Conservation (phyloP, 1,140 invertebrate species). For the Phortica variegata region DNA sequence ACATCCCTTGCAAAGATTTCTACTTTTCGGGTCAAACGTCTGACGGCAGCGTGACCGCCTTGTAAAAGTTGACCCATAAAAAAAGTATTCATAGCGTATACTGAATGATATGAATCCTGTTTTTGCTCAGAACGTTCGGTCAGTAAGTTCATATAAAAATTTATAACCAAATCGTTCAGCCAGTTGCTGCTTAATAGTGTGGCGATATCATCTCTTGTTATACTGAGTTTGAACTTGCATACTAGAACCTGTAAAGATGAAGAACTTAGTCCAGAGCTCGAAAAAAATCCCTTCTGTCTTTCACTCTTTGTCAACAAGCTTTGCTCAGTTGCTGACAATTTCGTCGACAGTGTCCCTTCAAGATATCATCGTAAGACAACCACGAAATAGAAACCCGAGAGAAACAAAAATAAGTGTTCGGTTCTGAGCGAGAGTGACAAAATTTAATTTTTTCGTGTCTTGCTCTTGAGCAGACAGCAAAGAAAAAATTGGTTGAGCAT, state of each 20-base stretch:
- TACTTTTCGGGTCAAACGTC: conserved; percentile 85
- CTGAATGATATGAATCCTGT: conserved; percentile 61
- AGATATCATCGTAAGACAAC: too few relatives aligned
- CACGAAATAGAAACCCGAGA: too few relatives aligned
- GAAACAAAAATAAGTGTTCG: too few relatives aligned
- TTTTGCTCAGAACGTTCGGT: conserved; percentile 72
- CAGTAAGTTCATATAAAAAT: conserved; percentile 52
- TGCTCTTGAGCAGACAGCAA: too few relatives aligned
- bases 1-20: conserved; percentile 47
- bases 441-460: too few relatives aligned
- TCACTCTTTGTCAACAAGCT: too few relatives aligned
- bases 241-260: conserved; percentile 58
- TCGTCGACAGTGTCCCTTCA: too few relatives aligned
- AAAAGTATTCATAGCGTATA: conserved; percentile 87
- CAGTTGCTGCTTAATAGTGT: conserved; percentile 83
- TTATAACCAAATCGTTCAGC: conserved; percentile 93
- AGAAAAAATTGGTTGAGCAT: too few relatives aligned
- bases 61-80: conserved; percentile 86
- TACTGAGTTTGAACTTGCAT: conserved; percentile 66
- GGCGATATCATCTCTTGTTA: conserved; percentile 71
- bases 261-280: too few relatives aligned
- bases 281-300: too few relatives aligned
- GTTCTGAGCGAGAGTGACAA: too few relatives aligned
- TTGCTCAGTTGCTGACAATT: too few relatives aligned
- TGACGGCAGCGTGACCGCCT: conserved; percentile 67